phyloP scores from a whole-genome alignment of 2,113 vertebrate genomes.

The Vidua macroura region DNA sequence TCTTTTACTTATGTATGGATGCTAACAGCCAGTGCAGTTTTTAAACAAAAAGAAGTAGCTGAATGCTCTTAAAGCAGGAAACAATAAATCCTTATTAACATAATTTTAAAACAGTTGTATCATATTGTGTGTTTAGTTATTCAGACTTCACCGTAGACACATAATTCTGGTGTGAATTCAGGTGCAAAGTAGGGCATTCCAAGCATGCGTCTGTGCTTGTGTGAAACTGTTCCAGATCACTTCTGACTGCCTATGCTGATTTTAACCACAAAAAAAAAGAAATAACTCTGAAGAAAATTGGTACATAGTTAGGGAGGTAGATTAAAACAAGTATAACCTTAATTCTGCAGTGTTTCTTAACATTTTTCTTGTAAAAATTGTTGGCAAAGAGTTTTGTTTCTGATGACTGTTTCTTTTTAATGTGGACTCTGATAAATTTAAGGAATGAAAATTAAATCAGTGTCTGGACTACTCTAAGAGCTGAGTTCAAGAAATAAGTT shows the following conservation, averaged over 20 bases:
- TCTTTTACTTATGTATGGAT: not conserved
- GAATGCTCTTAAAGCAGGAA: not conserved
- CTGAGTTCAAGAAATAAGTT: not conserved
- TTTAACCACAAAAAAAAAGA: not conserved
- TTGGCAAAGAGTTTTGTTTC: not conserved
- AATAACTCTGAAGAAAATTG: not conserved
- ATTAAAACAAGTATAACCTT: not conserved
- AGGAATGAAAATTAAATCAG: not conserved
- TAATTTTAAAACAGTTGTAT: not conserved
- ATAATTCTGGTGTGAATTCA: not conserved
- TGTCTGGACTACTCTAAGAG: not conserved
- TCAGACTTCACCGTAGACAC: not conserved
- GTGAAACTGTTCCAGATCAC: not conserved
- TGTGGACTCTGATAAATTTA: not conserved
- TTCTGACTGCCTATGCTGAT: not conserved
- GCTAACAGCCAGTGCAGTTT: not conserved
- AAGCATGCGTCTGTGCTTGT: fast-evolving
- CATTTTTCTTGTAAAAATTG: not conserved
- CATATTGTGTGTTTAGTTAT: not conserved
- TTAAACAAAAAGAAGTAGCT: not conserved
- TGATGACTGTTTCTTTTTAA: not conserved
- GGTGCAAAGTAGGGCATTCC: not conserved
- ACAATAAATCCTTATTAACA: not conserved
- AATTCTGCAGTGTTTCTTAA: not conserved
- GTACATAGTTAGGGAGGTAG: not conserved